Base-by-base conservation (phyloP, 2,888 invertebrate genomes). In the Sphaeridia pumilis region DNA sequence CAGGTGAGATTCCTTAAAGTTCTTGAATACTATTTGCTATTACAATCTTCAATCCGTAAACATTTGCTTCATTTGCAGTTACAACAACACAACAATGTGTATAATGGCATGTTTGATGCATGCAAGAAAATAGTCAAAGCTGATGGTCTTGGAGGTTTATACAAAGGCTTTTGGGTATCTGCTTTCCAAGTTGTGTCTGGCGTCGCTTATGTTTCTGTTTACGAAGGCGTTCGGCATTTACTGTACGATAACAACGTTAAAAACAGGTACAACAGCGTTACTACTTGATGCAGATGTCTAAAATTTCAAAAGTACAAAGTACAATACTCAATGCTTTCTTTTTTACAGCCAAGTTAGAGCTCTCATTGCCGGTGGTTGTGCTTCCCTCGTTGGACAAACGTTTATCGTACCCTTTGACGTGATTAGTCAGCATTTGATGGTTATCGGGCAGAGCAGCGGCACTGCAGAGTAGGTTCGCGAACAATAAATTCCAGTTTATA, bases 321-420 rank as follows among this genome's bases (percentile, higher is more conserved):
- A n/a, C n/a, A 31, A n/a, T 31, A 31, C 10, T 31, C 14, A 10
- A 31, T 31, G 31, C 14, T 7, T 10, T 31, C 14, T 31, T 31
- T 31, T 31, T 14, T 56, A 2, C 27, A 61, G 81, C 2, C 75
- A 79, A 68, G 63, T 82, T 31, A 79, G 85, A 74, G 86, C 92
- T 20, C 76, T 95, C 50, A 74, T 90, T 55, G 93, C 84, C 27
- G 95, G 95, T 2, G 92, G 84, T 0, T 81, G 83, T 66, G 95
- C 95, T 0, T 94, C 94, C 0, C 72, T 90, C 45, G 88, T 93
- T 20, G 87, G 92, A 0, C 95, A 97, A 73, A 92, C 92, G 0
- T 85, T 94, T 52, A 85, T 94, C 58, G 94, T 95, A 49, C 97
- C 97, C 3, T 88, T 95, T 68, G 97, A 97, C 72, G 87, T 97